Evolutionary conservation across 2,888 invertebrate species (phyloP).

Genomic region (Dolichomitus sp.): DNA sequence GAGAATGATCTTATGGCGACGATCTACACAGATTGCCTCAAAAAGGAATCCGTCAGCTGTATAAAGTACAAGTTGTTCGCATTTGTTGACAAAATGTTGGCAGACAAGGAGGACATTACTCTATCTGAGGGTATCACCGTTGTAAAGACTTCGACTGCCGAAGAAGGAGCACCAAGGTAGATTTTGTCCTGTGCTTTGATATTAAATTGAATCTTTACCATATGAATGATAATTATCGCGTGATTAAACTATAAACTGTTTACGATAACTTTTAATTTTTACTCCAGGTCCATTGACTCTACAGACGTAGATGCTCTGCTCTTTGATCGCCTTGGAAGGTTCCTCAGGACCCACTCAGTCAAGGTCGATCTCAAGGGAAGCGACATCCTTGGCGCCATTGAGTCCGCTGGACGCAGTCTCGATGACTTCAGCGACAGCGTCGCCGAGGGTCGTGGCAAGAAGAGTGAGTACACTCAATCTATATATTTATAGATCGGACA

Average conservation of each 20-base stretch:
- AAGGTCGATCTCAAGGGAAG: constrained; percentile 95
- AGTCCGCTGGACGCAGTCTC: constrained; percentile 93
- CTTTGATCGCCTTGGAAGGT: constrained; percentile 91
- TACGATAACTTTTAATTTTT: not conserved
- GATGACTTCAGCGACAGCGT: constrained; percentile 88
- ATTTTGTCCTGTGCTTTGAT: constrained; percentile 77
- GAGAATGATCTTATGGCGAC: constrained; percentile 93
- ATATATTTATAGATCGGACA: not conserved
- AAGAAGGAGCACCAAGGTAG: constrained; percentile 93
- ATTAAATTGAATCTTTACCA: not conserved
- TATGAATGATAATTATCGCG: not conserved
- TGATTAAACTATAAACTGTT: not conserved
- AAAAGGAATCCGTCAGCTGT: constrained; percentile 94
- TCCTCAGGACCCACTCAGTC: constrained; percentile 93
- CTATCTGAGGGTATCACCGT: constrained; percentile 95
- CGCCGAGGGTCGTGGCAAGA: constrained; percentile 92
- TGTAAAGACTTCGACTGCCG: constrained; percentile 90
- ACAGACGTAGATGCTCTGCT: constrained; percentile 89
- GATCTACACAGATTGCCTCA: constrained; percentile 92
- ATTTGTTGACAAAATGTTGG: constrained; percentile 94
- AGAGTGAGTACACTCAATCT: constrained; percentile 88
- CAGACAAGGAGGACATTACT: constrained; percentile 93
- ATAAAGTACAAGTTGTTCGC: constrained; percentile 95
- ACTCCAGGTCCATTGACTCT: constrained; percentile 83
- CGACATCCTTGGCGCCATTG: constrained; percentile 93